These are phyloP conservation scores for Pectinophora gossypiella DNA, from an alignment of 1,140 invertebrate genomes.

Conservation along the genomic window DNA sequence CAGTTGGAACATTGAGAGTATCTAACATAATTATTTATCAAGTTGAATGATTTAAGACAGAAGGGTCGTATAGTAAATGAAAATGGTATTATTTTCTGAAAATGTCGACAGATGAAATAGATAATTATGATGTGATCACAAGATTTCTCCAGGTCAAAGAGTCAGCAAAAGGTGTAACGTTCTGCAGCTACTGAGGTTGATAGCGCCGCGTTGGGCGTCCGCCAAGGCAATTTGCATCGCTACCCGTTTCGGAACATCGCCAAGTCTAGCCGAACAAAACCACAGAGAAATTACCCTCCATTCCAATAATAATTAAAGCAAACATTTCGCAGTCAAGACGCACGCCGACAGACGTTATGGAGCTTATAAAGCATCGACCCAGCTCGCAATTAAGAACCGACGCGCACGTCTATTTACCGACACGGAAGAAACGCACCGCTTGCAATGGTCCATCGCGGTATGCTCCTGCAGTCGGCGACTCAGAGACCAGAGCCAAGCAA, in stretches of 20 bases:
- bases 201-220: constrained; percentile 69
- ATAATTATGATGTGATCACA: no score
- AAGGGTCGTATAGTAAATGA: no score
- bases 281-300: constrained; percentile 72
- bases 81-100: no score
- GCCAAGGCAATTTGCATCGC: constrained; percentile 74
- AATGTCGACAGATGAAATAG: no score
- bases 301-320: constrained; percentile 76
- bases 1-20: no score
- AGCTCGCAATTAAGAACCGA: constrained; percentile 72
- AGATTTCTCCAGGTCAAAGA: constrained; percentile 35
- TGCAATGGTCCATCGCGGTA: constrained; percentile 59
- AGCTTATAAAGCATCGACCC: constrained; percentile 70
- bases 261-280: constrained; percentile 75
- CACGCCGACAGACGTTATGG: constrained; percentile 61
- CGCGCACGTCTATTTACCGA: constrained; percentile 66
- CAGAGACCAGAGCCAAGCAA: constrained; percentile 39
- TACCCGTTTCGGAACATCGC: constrained; percentile 74
- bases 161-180: constrained; percentile 48
- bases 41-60: no score
- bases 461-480: constrained; percentile 33
- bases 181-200: constrained; percentile 43
- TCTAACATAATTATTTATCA: no score
- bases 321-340: constrained; percentile 69
- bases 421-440: constrained; percentile 67